Evolutionary conservation across 1,140 invertebrate species (phyloP).

Genomic region (Penaeus indicus): DNA sequence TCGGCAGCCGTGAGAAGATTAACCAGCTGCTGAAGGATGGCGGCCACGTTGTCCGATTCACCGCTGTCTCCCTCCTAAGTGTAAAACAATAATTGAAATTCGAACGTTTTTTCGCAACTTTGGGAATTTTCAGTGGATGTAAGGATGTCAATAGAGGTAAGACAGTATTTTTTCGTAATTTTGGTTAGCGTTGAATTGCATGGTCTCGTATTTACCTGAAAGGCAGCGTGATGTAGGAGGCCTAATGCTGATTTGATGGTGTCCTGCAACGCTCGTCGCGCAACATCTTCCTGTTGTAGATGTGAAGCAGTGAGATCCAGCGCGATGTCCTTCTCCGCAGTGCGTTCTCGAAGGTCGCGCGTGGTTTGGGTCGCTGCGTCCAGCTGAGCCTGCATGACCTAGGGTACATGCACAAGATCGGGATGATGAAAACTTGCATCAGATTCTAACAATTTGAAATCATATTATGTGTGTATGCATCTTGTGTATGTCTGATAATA

Average conservation of each 20-base stretch:
- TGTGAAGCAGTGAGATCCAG: conserved; percentile 55
- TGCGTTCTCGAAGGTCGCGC: conserved; percentile 47
- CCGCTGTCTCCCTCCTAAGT: not conserved
- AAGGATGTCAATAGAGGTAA: not conserved
- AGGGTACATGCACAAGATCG: not conserved
- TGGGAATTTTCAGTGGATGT: not conserved
- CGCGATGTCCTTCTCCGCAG: conserved; percentile 56
- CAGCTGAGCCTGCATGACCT: conserved; percentile 54
- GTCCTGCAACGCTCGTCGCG: conserved; percentile 31
- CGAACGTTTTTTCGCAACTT: not conserved
- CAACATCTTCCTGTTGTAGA: conserved; percentile 51
- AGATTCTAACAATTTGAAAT: not conserved
- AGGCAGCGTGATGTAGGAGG: conserved; percentile 57
- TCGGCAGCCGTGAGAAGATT: conserved; percentile 53
- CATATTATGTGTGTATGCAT: not conserved
- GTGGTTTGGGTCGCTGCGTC: conserved; percentile 50
- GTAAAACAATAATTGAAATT: not conserved
- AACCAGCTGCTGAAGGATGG: conserved; percentile 53
- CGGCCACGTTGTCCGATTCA: conserved; percentile 15
- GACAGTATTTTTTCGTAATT: not conserved
- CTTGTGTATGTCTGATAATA: no score
- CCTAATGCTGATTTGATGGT: conserved; percentile 41
- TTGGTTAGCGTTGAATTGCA: not conserved
- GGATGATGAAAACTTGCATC: not conserved
- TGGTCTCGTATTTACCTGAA: conserved; percentile 18